phyloP scores from a whole-genome alignment of 23 tunicate species.

The Pegea sp. region DNA sequence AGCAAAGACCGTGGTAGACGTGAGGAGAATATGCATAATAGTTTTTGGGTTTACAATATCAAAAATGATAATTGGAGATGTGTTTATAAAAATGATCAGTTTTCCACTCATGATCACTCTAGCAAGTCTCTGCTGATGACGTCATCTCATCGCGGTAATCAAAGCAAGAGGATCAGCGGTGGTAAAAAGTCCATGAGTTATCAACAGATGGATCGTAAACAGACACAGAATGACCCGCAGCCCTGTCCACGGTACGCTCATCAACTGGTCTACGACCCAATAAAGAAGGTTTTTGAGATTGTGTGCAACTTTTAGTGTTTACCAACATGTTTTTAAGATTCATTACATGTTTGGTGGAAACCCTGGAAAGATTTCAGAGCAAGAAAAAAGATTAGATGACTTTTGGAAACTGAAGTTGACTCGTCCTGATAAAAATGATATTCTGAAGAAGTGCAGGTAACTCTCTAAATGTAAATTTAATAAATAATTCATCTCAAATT shows the following conservation, averaged over 20 bases:
- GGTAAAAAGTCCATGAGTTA: no score
- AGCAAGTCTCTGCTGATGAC: not conserved
- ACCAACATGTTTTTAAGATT: conserved; percentile 6
- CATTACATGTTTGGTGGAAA: conserved; percentile 88
- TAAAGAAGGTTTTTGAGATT: conserved; percentile 10
- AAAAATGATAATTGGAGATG: conserved; percentile 35
- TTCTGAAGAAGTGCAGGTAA: conserved; percentile 39
- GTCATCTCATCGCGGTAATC: not conserved
- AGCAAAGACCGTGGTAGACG: conserved; percentile 67
- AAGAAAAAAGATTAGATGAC: conserved; percentile 33
- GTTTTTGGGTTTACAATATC: conserved; percentile 62
- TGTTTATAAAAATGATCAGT: conserved; percentile 24
- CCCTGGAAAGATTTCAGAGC: conserved; percentile 37
- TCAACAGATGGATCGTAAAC: no score
- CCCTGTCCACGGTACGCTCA: conserved; percentile 84
- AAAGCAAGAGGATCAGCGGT: not conserved
- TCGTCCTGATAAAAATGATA: conserved; percentile 17
- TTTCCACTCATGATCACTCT: not conserved
- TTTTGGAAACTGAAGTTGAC: conserved; percentile 41
- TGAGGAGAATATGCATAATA: conserved; percentile 69
- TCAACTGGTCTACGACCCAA: conserved; percentile 57
- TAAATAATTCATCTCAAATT: not conserved
- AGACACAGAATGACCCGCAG: conserved; percentile 5
- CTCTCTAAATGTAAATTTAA: not conserved
- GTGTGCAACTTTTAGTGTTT: not conserved